Evolutionary conservation across 2,797 vertebrate genomes (phyloP), one percentile per base, ranked within the genome.

Genomic region (Epinephelus coioides): DNA sequence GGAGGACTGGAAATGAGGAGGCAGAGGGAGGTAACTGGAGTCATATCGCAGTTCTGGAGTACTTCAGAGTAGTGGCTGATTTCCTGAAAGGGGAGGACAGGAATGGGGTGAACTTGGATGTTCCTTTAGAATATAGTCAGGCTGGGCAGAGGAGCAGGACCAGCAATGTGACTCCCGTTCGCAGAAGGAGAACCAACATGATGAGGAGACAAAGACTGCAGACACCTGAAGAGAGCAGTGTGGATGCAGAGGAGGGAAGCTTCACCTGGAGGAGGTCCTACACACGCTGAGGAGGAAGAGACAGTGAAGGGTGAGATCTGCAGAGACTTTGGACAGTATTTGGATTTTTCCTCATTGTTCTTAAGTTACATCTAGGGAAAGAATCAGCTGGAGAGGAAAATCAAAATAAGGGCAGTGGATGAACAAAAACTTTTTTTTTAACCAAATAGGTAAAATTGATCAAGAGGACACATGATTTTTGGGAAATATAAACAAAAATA

Each of bases 201-300:
- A 89, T 82, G 51, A 91, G 83, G 69, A 93, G 87, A 65, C 66
- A 54, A 0, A 81, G 75, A 68, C 27, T 18, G 18, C 81, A 87
- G 60, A 14, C 15, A 2, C 30, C 75, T 25, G 80, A 73, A 14
- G 76, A 75, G 63, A 82, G 61, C 46, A 14, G 25, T 1, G 43
- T 5, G 62, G 87, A 77, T 3, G 67, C 14, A 64, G 92, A 94
- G 21, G 84, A 82, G 9, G 81, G 53, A 8, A 86, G 57, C 47
- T 98, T 97, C 85, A 97, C 92, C 73, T 98, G 97, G 97, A 97
- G 95, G 72, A 93, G 97, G 70, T 97, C 96, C 0, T 96, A 97
- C 70, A 98, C 97, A 0, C 95, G 95, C 72, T 97, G 92, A 96
- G 30, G 66, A 60, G 4, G 40, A 51, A 25, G 21, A 64, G n/a